Evolutionary conservation across 2,888 invertebrate genomes (phyloP), one percentile per base, ranked within the genome.

Genomic region (Allygus modestus): DNA sequence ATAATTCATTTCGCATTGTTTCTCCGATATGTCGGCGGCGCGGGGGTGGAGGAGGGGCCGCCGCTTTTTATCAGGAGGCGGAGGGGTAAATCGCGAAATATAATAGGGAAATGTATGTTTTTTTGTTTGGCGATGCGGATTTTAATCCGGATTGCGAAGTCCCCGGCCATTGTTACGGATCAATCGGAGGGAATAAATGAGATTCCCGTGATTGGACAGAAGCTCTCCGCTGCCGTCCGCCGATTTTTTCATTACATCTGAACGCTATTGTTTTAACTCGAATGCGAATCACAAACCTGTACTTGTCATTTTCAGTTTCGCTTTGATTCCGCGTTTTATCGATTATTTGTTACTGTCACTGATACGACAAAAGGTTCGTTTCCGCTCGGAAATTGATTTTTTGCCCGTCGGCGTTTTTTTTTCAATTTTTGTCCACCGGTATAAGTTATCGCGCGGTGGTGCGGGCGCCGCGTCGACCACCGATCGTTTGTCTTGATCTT

Each of bases 141-240:
- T 79, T 79, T 79, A 79, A 79, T 79, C 79, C 58, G 79, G 79
- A 79, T 79, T 79, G 79, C 79, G 79, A 79, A 79, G 79, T 79
- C 79, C 79, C 37, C 58, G 77, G 79, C 79, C 79, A 75, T 83
- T 83, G 83, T 83, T 83, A 73, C 37, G 75, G 75, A 75, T 83
- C 83, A 83, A 83, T 83, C 83, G 75, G 58, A 73, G 75, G 75
- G 83, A 83, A 83, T 83, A 83, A 83, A 83, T 83, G 83, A 83
- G 83, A 83, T 83, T 83, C 73, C 37, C 83, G 61, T 75, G 83
- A 83, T 83, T 83, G 83, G 75, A 83, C 83, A 54, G 79, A 28
- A 58, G 79, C 75, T 75, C 61, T 54, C 83, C 51, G 41, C 73
- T 33, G 54, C 51, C 79, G 51, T 77, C 77, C 77, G 79, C 79